Evolutionary conservation across 37 sponge, comb jelly and placozoan genomes (phyloP).

Genomic region (Agelas oroides): DNA sequence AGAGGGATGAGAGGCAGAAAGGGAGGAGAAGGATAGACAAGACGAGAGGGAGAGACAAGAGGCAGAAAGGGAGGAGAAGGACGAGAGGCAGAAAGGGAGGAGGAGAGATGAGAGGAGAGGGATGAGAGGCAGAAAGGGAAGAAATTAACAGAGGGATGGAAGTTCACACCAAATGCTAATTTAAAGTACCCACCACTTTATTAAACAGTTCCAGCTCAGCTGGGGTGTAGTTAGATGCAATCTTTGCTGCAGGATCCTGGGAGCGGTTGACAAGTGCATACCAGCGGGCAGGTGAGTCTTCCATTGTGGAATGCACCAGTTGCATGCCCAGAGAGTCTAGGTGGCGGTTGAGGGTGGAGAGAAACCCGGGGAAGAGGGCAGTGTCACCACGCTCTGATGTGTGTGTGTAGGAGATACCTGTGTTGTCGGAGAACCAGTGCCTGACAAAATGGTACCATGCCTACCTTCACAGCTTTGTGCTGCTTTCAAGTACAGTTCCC

Average conservation of each 20-base stretch:
- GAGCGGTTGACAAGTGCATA: conserved; percentile 59
- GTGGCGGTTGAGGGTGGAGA: conserved; percentile 30
- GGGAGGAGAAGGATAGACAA: too few species aligned
- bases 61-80: too few species aligned
- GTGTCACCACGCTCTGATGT: neutral
- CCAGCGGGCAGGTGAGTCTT: conserved; percentile 34
- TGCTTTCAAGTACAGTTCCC: neutral
- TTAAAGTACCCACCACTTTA: conserved; percentile 34
- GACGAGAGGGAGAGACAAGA: too few species aligned
- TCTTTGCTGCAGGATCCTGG: conserved; percentile 64
- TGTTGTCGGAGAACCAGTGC: too few species aligned
- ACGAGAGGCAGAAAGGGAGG: too few species aligned
- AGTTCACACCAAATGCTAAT: neutral
- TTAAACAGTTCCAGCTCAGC: conserved; percentile 64
- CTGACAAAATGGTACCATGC: too few species aligned
- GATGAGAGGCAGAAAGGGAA: too few species aligned
- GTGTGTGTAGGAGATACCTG: too few species aligned
- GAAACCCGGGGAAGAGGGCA: conserved; percentile 1
- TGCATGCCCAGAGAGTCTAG: conserved; percentile 43
- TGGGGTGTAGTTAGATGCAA: conserved; percentile 42
- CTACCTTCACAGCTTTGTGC: neutral
- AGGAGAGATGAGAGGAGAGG: too few species aligned
- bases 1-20: too few species aligned
- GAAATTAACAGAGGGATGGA: too few species aligned
- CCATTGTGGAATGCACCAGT: conserved; percentile 43